Conservation (phyloP, 2,888 invertebrate genomes). For the Eilema caniola region DNA sequence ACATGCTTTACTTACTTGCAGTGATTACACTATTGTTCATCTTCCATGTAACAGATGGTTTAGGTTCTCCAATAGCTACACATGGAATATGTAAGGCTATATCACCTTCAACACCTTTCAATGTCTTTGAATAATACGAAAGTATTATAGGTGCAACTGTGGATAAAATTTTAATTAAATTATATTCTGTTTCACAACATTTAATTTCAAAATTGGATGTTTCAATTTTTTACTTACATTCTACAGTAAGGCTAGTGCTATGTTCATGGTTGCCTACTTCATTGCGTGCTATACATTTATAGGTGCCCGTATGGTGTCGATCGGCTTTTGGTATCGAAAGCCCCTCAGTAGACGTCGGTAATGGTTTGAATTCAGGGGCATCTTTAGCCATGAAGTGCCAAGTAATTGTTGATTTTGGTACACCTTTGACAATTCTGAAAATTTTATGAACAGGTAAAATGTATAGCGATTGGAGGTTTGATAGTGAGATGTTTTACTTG, state of each 20-base stretch:
- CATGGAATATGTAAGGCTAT: slow-evolving; percentile 39
- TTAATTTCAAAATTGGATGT: not conserved
- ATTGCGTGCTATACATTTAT: slow-evolving; percentile 36
- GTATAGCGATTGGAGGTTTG: not conserved
- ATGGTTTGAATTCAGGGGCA: not conserved
- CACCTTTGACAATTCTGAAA: slow-evolving; percentile 24
- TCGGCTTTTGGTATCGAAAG: slow-evolving; percentile 19
- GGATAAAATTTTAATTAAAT: not conserved
- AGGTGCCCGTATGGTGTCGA: slow-evolving; percentile 24
- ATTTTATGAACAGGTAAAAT: not conserved
- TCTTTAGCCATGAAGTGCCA: slow-evolving; percentile 26
- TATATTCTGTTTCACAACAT: not conserved
- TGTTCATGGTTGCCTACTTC: slow-evolving; percentile 18
- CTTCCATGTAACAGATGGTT: slow-evolving; percentile 38
- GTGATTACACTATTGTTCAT: not conserved
- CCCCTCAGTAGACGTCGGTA: slow-evolving; percentile 2
- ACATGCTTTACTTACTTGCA: slow-evolving; percentile 16
- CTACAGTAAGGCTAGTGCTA: slow-evolving; percentile 27
- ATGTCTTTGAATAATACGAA: slow-evolving; percentile 9
- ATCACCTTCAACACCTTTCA: slow-evolving; percentile 34
- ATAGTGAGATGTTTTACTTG: no score
- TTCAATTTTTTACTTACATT: slow-evolving; percentile 28
- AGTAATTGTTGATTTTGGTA: slow-evolving; percentile 29
- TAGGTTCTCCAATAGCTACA: slow-evolving; percentile 28
- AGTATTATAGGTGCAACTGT: slow-evolving; percentile 27